Base-by-base conservation (phyloP, 2,888 invertebrate genomes). In the Nomada goodeniana region DNA sequence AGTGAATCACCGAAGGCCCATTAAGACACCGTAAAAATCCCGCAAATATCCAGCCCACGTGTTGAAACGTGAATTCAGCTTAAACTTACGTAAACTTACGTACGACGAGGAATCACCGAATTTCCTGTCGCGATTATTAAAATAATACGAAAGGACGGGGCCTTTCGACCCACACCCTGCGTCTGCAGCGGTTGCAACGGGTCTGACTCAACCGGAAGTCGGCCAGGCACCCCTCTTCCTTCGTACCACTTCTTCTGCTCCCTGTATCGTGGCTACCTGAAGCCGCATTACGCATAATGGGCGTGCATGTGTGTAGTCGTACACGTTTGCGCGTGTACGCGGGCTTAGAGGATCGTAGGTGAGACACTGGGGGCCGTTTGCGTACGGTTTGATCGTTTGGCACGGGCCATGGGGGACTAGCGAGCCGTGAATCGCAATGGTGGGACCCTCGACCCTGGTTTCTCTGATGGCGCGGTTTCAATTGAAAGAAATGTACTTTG, bases 171-270 rank as follows among this genome's bases (percentile, higher is more conserved):
- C 83, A 88, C 87, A 87, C 82, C 89, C 89, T 65, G 64, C 60
- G 70, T 72, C 82, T 83, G 81, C 65, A 69, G 84, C 78, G 76
- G 83, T 84, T 80, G 87, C 84, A 78, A 81, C 83, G 86, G 67
- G 89, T 91, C 89, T 91, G 93, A 93, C 90, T 93, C 93, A 93
- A 74, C 92, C 93, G 93, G 93, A 93, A 92, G 92, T 91, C 85
- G 80, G 79, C 82, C 86, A 88, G 90, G 89, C 91, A 91, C 91
- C 91, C 91, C 83, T 87, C 86, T 88, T 88, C 86, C 82, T 85
- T 82, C 86, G 65, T 77, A 74, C 84, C 85, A 76, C 86, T 83
- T 86, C 89, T 87, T 83, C 85, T 82, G 4, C 23, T 57, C 82
- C 82, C 84, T 81, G 76, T 76, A 68, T 80, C 84, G 52, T 36